phyloP scores from a whole-genome alignment of 2,888 invertebrate species.

The Euproctis similis region DNA sequence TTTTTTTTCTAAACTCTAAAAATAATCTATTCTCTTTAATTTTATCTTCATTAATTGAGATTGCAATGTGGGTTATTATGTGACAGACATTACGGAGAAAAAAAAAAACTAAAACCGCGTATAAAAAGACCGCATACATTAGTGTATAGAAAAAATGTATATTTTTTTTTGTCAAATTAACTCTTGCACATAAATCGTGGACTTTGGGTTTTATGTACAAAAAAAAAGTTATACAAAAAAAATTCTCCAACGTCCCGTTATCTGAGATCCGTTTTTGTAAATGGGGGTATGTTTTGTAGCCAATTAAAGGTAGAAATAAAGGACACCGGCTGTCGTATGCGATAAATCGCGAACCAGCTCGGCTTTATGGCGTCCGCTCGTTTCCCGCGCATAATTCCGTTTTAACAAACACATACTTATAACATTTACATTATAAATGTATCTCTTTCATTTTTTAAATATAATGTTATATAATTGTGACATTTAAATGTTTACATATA shows the following conservation, averaged over 20 bases:
- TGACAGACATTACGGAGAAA: too few relatives aligned
- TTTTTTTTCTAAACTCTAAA: too few relatives aligned
- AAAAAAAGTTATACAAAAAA: conserved; percentile 22
- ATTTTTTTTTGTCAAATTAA: conserved; percentile 13
- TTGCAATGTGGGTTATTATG: too few relatives aligned
- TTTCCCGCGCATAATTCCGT: conserved; percentile 21
- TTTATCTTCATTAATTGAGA: too few relatives aligned
- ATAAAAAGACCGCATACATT: too few relatives aligned
- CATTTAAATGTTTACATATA: conserved; percentile 5
- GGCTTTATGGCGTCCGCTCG: conserved; percentile 54
- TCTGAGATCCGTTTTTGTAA: conserved; percentile 51
- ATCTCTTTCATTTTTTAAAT: conserved; percentile 7
- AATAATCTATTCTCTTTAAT: too few relatives aligned
- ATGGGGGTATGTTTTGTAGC: conserved; percentile 70
- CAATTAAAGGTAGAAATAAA: conserved; percentile 68
- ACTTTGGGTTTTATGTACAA: conserved; percentile 11
- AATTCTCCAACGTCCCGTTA: conserved; percentile 36
- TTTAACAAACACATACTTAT: too few relatives aligned
- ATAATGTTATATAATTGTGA: conserved; percentile 13
- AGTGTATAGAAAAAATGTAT: too few relatives aligned
- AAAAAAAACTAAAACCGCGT: too few relatives aligned
- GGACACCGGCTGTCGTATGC: conserved; percentile 59
- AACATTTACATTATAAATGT: conserved; percentile 24
- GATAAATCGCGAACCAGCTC: conserved; percentile 73
- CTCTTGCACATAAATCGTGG: conserved; percentile 20